A percentile compares a stretch with the other conserved stretches of the same genome.
phyloP scores from a whole-genome alignment of 2,113 vertebrate genomes.

The Chaetops frenatus region DNA sequence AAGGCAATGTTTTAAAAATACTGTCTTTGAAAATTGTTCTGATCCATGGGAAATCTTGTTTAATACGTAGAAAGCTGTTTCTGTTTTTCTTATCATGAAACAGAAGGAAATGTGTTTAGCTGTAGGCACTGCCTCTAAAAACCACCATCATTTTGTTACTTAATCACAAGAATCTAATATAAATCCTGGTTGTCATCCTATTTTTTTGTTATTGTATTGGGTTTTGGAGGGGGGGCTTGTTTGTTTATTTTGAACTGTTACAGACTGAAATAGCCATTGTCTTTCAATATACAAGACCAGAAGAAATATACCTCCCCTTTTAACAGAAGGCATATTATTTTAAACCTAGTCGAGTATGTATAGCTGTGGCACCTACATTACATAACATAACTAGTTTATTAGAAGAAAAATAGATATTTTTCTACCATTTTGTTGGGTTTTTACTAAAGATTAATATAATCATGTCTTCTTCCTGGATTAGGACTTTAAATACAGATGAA shows the following conservation, averaged over 20 bases:
- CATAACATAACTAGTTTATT: neutral
- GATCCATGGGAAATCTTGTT: neutral
- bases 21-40: neutral
- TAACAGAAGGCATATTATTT: neutral
- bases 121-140: neutral
- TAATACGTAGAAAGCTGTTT: neutral
- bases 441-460: neutral
- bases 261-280: neutral
- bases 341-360: neutral
- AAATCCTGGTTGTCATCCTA: neutral
- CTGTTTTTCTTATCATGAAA: neutral
- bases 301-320: neutral
- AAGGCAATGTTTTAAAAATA: neutral
- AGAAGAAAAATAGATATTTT: neutral
- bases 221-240: rapidly evolving
- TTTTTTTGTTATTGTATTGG: neutral
- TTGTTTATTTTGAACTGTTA: neutral
- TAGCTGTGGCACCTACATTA: neutral
- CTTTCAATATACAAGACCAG: neutral
- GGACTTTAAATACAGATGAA: neutral
- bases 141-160: neutral
- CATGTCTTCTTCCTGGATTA: neutral
- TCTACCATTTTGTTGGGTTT: neutral
- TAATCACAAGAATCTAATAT: neutral
- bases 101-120: neutral